Conservation (phyloP, 2,888 invertebrate genomes). For the Brachyptera putata region DNA sequence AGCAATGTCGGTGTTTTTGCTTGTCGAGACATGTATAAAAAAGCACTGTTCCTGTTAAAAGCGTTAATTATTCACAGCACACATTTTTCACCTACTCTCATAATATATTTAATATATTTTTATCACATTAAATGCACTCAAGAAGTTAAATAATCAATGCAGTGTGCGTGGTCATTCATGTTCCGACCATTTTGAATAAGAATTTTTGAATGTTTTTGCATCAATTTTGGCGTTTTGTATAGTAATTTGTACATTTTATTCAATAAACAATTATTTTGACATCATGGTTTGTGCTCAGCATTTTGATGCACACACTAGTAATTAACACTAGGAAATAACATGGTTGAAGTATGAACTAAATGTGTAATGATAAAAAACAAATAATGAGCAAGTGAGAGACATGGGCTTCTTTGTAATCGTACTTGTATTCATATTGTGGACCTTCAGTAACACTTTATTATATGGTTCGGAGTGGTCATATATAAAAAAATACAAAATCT, state of each 20-base stretch:
- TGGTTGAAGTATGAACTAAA: no score
- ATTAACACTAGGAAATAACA: no score
- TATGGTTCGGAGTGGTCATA: neutral
- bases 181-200: no score
- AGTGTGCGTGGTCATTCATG: slow-evolving; percentile 16
- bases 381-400: no score
- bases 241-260: neutral
- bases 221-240: neutral
- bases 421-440: neutral
- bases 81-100: slow-evolving; percentile 18
- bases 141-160: slow-evolving; percentile 7
- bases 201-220: neutral
- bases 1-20: neutral
- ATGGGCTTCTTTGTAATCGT: no score
- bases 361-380: neutral
- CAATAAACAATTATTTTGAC: neutral
- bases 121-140: slow-evolving; percentile 8
- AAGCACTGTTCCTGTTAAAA: neutral
- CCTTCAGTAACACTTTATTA: neutral
- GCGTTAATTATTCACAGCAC: slow-evolving; percentile 21
- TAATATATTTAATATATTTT: slow-evolving; percentile 15
- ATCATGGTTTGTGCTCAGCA: neutral
- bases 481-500: neutral
- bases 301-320: neutral
- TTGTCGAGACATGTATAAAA: neutral